These are phyloP conservation scores for Apocrypta bakeri DNA, from an alignment of 1,140 invertebrate species.

Conservation along the genomic window DNA sequence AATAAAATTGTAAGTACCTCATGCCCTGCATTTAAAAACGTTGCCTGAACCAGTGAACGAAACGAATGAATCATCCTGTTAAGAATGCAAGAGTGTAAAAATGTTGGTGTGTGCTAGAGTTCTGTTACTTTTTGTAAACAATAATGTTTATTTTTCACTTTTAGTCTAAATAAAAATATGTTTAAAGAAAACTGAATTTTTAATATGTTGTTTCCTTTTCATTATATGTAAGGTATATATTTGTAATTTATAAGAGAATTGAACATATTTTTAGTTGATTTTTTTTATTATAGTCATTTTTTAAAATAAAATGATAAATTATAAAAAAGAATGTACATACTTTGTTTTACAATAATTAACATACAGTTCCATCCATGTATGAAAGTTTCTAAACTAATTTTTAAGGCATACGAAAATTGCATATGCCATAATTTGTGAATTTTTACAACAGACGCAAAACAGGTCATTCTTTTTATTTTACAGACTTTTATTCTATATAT, in stretches of 20 bases:
- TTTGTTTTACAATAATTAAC: slow-evolving; percentile 35
- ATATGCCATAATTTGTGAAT: slow-evolving; percentile 31
- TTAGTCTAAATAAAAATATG: slow-evolving; percentile 63
- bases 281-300: slow-evolving; percentile 45
- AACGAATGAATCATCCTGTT: slow-evolving; percentile 45
- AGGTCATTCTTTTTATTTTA: slow-evolving; percentile 32
- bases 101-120: slow-evolving; percentile 55
- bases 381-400: slow-evolving; percentile 31
- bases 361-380: slow-evolving; percentile 29
- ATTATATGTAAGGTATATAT: too few relatives aligned
- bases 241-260: background rate
- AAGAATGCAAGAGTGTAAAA: slow-evolving; percentile 58
- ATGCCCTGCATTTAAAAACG: slow-evolving; percentile 49
- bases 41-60: slow-evolving; percentile 45
- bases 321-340: slow-evolving; percentile 37
- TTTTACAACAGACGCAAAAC: slow-evolving; percentile 34
- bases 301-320: slow-evolving; percentile 49
- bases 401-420: slow-evolving; percentile 34
- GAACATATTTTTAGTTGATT: slow-evolving; percentile 26
- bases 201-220: slow-evolving; percentile 27
- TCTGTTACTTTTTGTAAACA: slow-evolving; percentile 59
- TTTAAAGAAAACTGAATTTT: slow-evolving; percentile 53
- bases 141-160: slow-evolving; percentile 63
- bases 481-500: slow-evolving; percentile 24
- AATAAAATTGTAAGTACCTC: slow-evolving; percentile 25